phyloP scores from a whole-genome alignment of 2,888 invertebrate species.

The Spatulosminthurus flaviceps region DNA sequence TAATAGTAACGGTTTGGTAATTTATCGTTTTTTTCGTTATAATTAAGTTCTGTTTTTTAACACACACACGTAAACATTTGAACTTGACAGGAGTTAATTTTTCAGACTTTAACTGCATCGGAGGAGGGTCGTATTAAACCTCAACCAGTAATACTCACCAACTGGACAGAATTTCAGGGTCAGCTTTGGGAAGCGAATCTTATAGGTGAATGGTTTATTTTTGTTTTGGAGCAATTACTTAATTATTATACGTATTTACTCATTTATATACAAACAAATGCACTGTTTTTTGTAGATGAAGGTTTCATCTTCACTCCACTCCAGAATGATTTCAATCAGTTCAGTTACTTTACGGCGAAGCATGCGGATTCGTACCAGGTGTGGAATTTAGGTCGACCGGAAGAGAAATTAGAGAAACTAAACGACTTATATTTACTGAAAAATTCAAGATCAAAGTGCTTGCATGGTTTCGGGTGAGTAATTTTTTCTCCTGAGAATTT shows the following conservation, averaged over 20 bases:
- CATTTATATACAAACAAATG: not conserved
- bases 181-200: constrained; percentile 54
- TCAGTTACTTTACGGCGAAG: constrained; percentile 51
- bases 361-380: constrained; percentile 51
- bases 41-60: not conserved
- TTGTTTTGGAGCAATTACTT: not conserved
- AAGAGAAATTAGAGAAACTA: not conserved
- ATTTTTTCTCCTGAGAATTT: not conserved
- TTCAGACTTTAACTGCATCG: constrained; percentile 29
- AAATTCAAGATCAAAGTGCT: constrained; percentile 21
- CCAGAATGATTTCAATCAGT: constrained; percentile 53
- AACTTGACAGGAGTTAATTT: no score
- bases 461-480: constrained; percentile 22
- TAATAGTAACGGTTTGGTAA: constrained; percentile 19
- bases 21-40: not conserved
- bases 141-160: constrained; percentile 45
- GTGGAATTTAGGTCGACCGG: constrained; percentile 46
- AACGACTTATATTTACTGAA: constrained; percentile 1
- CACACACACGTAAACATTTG: no score
- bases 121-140: constrained; percentile 26
- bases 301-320: constrained; percentile 53
- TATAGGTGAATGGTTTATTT: constrained; percentile 53
- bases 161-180: constrained; percentile 39
- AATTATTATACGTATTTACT: not conserved
- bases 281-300: constrained; percentile 14